Evolutionary conservation across 2,888 invertebrate genomes (phyloP), one percentile per base, ranked within the genome.

Genomic region (Abscondita cerata): DNA sequence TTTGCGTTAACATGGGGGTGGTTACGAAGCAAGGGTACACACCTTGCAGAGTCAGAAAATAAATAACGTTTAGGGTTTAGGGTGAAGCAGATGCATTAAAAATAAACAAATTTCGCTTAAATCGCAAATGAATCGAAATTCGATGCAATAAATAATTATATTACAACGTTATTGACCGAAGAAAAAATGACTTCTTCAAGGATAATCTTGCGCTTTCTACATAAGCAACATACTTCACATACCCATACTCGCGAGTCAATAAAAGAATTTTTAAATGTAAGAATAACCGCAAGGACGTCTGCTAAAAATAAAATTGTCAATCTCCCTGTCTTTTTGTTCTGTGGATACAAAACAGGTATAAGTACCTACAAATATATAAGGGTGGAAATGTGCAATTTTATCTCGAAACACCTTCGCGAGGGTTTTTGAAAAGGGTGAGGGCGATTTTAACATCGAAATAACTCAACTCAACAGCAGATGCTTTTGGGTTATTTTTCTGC

Each of bases 371-470:
- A 56, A 46, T 44, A 12, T 19, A 52, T 33, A 40, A n/a, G 59
- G 63, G 63, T 52, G 61, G 59, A 67, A 67, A 65, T 63, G 62
- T 63, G 65, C 65, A 67, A 67, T 67, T 65, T 61, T 53, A 54
- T 54, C 58, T 38, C 40, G 53, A 54, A 50, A 54, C 56, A 48
- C 62, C 65, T 62, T 59, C 57, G 48, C 57, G 47, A 62, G 53
- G 55, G 62, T 52, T 44, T 25, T 18, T 56, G 50, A 51, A 46
- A 61, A 65, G 57, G 62, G 61, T 44, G 54, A 58, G 61, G 64
- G 60, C 44, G 50, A 52, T 20, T 44, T 41, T 58, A 54, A 41
- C 55, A 61, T 64, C 58, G 58, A 64, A 64, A 64, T 64, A 52
- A 33, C 64, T 61, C 53, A 52, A 33, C 64, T 61, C 53, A 46